phyloP scores from a whole-genome alignment of 2,888 invertebrate genomes.

The Tenthredo mesomela region DNA sequence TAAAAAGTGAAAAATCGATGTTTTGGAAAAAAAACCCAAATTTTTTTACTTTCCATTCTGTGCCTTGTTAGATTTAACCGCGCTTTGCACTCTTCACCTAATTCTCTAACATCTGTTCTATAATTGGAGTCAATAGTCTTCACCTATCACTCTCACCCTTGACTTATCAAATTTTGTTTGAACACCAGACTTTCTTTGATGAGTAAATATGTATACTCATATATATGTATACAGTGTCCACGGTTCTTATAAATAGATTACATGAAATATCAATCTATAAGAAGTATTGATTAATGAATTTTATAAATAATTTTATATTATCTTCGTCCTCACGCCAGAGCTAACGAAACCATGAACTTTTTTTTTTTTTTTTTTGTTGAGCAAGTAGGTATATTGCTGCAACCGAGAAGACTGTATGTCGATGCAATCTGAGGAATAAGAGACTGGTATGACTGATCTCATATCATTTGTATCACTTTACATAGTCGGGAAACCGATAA shows the following conservation, averaged over 20 bases:
- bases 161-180: not conserved
- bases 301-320: not conserved
- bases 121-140: not conserved
- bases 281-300: not conserved
- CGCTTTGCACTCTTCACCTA: not conserved
- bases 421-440: conserved; percentile 5
- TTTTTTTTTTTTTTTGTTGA: not conserved
- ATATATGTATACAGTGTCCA: not conserved
- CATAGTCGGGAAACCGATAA: conserved; percentile 4
- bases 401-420: conserved; percentile 1
- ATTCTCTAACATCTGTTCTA: not conserved
- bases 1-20: not conserved
- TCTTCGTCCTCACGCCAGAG: not conserved
- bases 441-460: conserved; percentile 6
- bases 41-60: not conserved
- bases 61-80: not conserved
- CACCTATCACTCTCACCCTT: not conserved
- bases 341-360: conserved; percentile 8
- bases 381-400: conserved; percentile 18
- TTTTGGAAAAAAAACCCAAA: not conserved
- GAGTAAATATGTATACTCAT: not conserved
- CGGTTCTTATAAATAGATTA: not conserved
- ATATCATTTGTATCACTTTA: conserved; percentile 22
- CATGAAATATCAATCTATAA: not conserved
- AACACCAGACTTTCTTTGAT: not conserved